Base-by-base conservation (phyloP, 2,888 invertebrate genomes). In the Macaria liturata region DNA sequence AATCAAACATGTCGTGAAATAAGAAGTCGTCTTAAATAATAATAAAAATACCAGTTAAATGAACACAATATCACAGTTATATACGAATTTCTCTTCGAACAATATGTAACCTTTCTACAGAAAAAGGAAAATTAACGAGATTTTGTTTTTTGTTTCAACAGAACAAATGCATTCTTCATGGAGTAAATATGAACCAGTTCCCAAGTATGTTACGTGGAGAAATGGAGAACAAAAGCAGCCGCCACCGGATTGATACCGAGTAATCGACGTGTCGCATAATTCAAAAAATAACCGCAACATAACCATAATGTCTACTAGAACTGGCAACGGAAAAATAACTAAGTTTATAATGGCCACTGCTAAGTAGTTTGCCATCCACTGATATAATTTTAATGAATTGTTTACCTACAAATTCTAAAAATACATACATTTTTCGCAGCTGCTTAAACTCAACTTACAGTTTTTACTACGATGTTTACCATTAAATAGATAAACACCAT, bases 231-330 rank as follows among this genome's bases (percentile, higher is more conserved):
- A 20, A 84, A 83, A 69, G 76, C 72, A 59, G 62, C 83, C 83
- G 83, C 81, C 72, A 71, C 72, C 72, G 73, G 75, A 80, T 78
- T 78, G 79, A 81, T 80, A 76, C 71, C 72, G 76, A 80, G 80
- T 82, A 83, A 83, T 77, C 79, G 78, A 83, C 81, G 82, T 83
- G 78, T 80, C 81, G 78, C 76, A 82, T 83, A 78, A 83, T 75
- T 85, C 81, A 83, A 78, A 76, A 73, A 66, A 68, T 73, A 72
- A 71, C 66, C 68, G 61, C 54, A 69, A 61, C 55, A 65, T 74
- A 81, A 59, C 50, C 55, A 74, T 66, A 47, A 55, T 57, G 59
- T 71, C 73, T 76, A 71, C 58, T 71, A 80, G 79, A 83, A 61
- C 57, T 59, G 69, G 2, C 20, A 1, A 2, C 2, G 20, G 20